These are phyloP conservation scores for Copsychus sechellarum DNA, from an alignment of 2,113 vertebrate genomes.

Conservation along the genomic window DNA sequence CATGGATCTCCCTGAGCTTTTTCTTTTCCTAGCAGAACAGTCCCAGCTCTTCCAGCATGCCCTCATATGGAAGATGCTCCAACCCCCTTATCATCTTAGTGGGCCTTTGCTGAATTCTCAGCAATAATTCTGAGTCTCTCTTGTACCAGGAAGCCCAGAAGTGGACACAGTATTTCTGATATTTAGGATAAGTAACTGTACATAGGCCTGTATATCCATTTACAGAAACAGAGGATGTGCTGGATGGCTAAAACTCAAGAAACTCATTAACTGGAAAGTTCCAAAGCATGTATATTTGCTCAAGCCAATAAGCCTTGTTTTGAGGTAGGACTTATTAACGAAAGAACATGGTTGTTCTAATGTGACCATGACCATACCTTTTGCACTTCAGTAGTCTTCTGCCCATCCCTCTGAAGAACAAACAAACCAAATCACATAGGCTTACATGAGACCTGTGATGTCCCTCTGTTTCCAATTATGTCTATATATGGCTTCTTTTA, in stretches of 20 bases:
- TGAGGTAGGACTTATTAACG: neutral
- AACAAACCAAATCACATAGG: neutral
- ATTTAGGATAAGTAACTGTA: neutral
- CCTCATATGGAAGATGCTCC: neutral
- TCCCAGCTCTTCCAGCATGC: neutral
- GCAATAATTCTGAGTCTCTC: neutral
- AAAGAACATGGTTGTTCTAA: neutral
- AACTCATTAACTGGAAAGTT: neutral
- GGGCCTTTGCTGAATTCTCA: neutral
- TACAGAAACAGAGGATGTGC: neutral
- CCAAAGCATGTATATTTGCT: neutral
- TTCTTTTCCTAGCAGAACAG: neutral
- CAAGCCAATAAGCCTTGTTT: neutral
- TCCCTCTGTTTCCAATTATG: neutral
- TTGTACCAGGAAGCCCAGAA: neutral
- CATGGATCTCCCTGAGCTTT: neutral
- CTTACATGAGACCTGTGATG: neutral
- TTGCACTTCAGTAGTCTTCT: neutral
- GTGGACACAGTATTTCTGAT: neutral
- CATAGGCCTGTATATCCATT: neutral
- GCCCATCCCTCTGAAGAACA: neutral
- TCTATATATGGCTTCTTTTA: neutral
- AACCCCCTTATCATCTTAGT: neutral
- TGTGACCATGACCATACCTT: neutral
- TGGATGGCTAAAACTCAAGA: neutral